Evolutionary conservation across 2,113 vertebrate species (phyloP), one percentile per base, ranked within the genome.

Genomic region (Barnardius zonarius): DNA sequence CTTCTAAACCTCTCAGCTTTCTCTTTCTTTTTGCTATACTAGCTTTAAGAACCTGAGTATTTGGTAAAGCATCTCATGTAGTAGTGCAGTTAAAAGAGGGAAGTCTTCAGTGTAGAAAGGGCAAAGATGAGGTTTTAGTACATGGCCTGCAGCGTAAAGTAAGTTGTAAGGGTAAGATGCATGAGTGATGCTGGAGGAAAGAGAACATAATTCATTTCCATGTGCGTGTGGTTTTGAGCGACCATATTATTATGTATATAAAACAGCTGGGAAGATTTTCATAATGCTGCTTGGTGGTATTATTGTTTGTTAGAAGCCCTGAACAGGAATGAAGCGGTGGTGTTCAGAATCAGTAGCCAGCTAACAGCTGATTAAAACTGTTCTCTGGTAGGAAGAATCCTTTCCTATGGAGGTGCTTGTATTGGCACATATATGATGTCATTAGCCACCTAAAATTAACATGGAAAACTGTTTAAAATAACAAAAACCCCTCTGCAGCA

Each of bases 1-100:
- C 14, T 39, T 39, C 11, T 64, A 17, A 30, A 48, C 39, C 48
- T 54, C 23, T 62, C 20, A 3, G 0, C 7, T 35, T 77, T 51
- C n/a, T 37, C 2, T 13, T 11, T 68, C 10, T 33, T 41, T 55
- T 66, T 48, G 23, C 30, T n/a, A 0, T 12, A 9, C 3, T 54
- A 31, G n/a, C 37, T 64, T 6, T 27, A 51, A 2, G 51, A 61
- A 28, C 15, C 31, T 37, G 63, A n/a, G 8, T 49, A 43, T 46
- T 59, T 54, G 66, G 4, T 75, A 63, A 72, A 87, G 37, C 28
- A 84, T 16, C 62, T 62, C 8, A 0, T 4, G 11, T n/a, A 33
- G 16, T 13, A 41, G 13, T 41, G 31, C 48, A 33, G 1, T 46
- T 64, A 35, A 63, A 83, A 31, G 41, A 85, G 27, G 20, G 27